Conservation (phyloP, 1,140 invertebrate species). For the Galleria mellonella region DNA sequence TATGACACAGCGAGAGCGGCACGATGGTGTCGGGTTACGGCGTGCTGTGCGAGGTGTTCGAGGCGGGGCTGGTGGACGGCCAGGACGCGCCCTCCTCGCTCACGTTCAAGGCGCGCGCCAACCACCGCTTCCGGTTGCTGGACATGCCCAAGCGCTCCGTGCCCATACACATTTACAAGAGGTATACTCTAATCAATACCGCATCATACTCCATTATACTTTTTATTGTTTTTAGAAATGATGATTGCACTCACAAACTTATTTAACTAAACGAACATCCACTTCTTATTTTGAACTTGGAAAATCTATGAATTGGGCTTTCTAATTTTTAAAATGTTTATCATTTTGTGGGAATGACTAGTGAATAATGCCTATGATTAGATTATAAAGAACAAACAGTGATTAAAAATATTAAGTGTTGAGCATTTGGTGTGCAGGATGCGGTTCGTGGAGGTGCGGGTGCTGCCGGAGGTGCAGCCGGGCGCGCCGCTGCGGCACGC, state of each 20-base stretch:
- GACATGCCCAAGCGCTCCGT: constrained; percentile 21
- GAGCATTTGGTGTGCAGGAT: constrained; percentile 19
- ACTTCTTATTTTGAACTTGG: too few relatives aligned
- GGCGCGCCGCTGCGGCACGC: constrained; percentile 28
- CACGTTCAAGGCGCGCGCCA: constrained; percentile 49
- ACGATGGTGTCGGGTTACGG: constrained; percentile 43
- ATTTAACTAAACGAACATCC: too few relatives aligned
- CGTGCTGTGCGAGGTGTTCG: constrained; percentile 63
- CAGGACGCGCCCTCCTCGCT: constrained; percentile 21
- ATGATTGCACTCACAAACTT: too few relatives aligned
- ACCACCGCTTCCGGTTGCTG: constrained; percentile 42
- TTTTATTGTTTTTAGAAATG: too few relatives aligned
- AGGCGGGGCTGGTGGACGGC: constrained; percentile 17
- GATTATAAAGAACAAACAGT: too few relatives aligned
- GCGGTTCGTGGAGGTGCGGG: constrained; percentile 27
- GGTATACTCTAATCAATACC: constrained; percentile 10
- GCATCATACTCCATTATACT: too few relatives aligned
- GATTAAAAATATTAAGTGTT: not conserved
- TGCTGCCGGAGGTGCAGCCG: constrained; percentile 36
- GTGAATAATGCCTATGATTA: too few relatives aligned
- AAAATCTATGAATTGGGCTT: too few relatives aligned
- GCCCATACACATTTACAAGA: constrained; percentile 24
- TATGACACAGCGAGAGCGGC: constrained; percentile 30
- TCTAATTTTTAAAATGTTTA: too few relatives aligned
- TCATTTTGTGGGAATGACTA: too few relatives aligned